A percentile compares a stretch with the other conserved stretches of the same genome.
These are phyloP conservation scores for Chelonus formosanus DNA, from an alignment of 2,888 invertebrate genomes.

Conservation along the genomic window DNA sequence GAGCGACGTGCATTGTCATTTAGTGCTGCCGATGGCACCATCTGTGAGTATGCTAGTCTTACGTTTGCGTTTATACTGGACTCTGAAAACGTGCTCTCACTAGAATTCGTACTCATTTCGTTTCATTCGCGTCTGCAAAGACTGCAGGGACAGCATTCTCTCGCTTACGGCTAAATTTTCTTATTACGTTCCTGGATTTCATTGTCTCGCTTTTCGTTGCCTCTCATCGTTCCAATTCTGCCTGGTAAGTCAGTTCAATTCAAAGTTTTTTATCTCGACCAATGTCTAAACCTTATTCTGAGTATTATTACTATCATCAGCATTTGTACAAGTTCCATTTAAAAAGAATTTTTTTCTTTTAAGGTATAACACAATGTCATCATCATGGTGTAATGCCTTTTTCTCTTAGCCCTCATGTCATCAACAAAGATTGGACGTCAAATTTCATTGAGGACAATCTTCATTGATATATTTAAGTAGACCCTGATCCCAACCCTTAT, in stretches of 20 bases:
- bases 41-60: slow-evolving; percentile 17
- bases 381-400: not conserved
- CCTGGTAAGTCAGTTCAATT: not conserved
- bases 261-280: slow-evolving; percentile 1
- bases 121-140: slow-evolving; percentile 30
- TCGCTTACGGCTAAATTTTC: slow-evolving; percentile 30
- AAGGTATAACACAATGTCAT: slow-evolving; percentile 11
- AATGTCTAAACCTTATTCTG: not conserved
- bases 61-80: slow-evolving; percentile 15
- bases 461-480: not conserved
- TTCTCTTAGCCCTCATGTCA: not conserved
- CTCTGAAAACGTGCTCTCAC: slow-evolving; percentile 36
- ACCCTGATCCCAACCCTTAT: slow-evolving; percentile 5
- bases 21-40: slow-evolving; percentile 19
- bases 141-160: slow-evolving; percentile 23
- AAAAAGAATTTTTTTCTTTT: slow-evolving; percentile 11
- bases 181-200: slow-evolving; percentile 26
- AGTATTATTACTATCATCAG: not conserved
- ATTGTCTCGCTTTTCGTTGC: slow-evolving; percentile 12
- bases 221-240: not conserved
- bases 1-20: slow-evolving; percentile 45
- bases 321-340: not conserved
- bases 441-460: slow-evolving; percentile 21
- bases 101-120: slow-evolving; percentile 36
- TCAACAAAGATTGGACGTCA: slow-evolving; percentile 24